Percentiles rank a stretch among this genome's conserved stretches.
phyloP scores from a whole-genome alignment of 2,797 vertebrate species.

The Psittacula echo region DNA sequence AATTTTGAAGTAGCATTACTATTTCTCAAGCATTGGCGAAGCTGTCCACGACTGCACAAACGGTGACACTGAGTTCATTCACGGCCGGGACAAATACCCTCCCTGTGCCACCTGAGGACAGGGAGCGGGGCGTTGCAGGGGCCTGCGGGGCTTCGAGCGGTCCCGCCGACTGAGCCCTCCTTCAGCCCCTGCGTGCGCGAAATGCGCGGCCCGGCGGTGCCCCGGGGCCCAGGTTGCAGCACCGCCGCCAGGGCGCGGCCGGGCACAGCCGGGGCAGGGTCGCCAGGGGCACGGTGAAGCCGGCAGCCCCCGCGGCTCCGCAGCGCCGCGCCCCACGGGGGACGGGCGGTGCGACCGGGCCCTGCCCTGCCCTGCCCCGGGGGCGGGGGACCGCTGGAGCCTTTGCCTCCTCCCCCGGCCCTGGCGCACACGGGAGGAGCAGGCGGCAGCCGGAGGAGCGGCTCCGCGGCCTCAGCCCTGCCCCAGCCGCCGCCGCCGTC shows the following conservation, averaged over 20 bases:
- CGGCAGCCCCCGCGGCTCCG: neutral
- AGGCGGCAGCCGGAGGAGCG: neutral
- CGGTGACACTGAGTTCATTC: constrained; percentile 23
- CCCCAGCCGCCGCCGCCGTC: constrained; percentile 37
- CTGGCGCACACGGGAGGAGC: neutral
- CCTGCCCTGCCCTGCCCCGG: neutral
- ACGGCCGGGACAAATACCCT: neutral
- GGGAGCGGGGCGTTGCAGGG: neutral
- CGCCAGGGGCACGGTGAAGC: neutral
- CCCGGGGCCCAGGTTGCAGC: neutral
- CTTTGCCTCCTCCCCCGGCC: constrained; percentile 71
- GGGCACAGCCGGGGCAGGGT: neutral
- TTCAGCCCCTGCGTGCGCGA: neutral
- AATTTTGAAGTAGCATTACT: neutral
- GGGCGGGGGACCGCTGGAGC: constrained; percentile 42
- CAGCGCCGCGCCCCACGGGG: neutral
- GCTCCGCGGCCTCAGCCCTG: neutral
- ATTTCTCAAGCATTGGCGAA: neutral
- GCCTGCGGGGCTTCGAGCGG: neutral
- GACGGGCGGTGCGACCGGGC: neutral
- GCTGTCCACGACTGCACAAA: neutral
- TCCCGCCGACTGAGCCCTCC: neutral
- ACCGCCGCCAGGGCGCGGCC: too few relatives aligned
- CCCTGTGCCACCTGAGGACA: constrained; percentile 43
- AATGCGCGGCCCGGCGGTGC: fast-evolving